Evolutionary conservation across 2,113 vertebrate species (phyloP).

Genomic region (Ranitomeya imitator): DNA sequence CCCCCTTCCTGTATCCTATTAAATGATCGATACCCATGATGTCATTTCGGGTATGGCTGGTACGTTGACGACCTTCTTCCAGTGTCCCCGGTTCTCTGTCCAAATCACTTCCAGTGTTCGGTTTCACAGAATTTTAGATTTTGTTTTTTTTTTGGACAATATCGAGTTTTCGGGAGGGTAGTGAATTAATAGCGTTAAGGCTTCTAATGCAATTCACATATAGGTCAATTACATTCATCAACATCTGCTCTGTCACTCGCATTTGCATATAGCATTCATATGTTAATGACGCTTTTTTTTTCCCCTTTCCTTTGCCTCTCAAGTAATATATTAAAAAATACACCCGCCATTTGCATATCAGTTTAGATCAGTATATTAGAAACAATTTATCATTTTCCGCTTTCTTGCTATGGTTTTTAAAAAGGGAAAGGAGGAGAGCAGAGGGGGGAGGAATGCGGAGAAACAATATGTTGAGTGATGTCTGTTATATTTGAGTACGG

Average conservation of each 20-base stretch:
- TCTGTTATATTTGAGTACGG: constrained; percentile 85
- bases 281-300: constrained; percentile 99
- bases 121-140: constrained; percentile 76
- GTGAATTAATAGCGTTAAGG: constrained; percentile 93
- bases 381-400: constrained; percentile 93
- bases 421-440: constrained; percentile 3
- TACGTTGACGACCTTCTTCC: constrained; percentile 80
- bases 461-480: constrained; percentile 81
- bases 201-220: constrained; percentile 99
- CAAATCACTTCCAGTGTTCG: constrained; percentile 80
- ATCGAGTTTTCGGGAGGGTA: constrained; percentile 82
- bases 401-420: constrained; percentile 78
- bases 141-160: constrained; percentile 72
- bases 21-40: constrained; percentile 92
- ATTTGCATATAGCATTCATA: constrained; percentile 99
- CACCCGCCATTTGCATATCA: constrained; percentile 92
- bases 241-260: constrained; percentile 98
- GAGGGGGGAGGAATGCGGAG: constrained; percentile 59
- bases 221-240: constrained; percentile 99
- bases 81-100: constrained; percentile 78
- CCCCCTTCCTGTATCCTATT: constrained; percentile 79
- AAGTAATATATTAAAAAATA: constrained; percentile 88
- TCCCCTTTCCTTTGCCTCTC: constrained; percentile 69
- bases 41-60: constrained; percentile 84
- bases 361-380: constrained; percentile 86